These are phyloP conservation scores for Chionis minor DNA, from an alignment of 2,113 vertebrate genomes.

Conservation along the genomic window DNA sequence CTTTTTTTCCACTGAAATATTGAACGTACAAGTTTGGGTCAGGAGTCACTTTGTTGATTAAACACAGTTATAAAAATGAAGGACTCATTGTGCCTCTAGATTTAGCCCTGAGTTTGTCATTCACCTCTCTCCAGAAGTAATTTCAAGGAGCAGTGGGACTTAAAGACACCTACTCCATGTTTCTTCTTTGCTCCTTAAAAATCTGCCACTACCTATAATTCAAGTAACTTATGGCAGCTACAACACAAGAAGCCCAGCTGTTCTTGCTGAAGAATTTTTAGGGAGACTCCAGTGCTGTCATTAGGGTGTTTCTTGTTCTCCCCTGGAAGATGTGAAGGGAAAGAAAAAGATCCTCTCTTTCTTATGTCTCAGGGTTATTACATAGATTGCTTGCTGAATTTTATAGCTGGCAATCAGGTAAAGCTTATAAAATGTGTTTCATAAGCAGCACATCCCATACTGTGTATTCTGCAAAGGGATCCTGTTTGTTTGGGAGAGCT, in stretches of 20 bases:
- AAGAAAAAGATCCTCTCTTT: not conserved
- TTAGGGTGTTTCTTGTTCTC: not conserved
- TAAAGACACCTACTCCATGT: not conserved
- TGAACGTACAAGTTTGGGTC: not conserved
- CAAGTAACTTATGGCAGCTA: not conserved
- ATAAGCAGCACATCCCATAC: not conserved
- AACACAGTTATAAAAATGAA: not conserved
- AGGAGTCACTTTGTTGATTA: not conserved
- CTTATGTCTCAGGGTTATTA: not conserved
- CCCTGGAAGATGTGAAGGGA: not conserved
- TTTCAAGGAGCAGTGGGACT: not conserved
- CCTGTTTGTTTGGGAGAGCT: not conserved
- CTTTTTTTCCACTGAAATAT: not conserved
- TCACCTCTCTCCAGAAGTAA: not conserved
- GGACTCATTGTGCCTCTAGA: not conserved
- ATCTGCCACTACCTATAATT: not conserved
- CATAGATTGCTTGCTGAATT: not conserved
- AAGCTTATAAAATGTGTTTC: constrained; percentile 43
- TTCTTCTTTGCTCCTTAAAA: not conserved
- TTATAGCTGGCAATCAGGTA: not conserved
- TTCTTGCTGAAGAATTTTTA: not conserved
- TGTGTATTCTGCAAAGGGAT: not conserved
- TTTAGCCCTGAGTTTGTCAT: not conserved
- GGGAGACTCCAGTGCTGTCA: not conserved
- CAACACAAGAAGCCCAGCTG: not conserved